Base-by-base conservation (phyloP, 2,797 vertebrate species). In the Orientallactaga sibirica region DNA sequence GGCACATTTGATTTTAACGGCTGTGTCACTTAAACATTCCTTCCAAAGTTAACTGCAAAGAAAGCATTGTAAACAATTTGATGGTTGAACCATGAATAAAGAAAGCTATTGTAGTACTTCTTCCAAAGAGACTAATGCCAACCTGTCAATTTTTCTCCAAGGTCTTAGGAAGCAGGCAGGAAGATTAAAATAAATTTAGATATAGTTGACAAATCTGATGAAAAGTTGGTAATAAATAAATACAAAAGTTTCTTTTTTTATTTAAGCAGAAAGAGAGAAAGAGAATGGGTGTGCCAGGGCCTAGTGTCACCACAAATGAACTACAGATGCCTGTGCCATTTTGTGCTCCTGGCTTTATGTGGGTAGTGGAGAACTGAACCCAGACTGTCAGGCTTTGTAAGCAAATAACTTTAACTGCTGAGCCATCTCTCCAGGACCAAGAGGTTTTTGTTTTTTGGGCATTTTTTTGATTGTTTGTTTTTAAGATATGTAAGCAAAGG, bases 1-100 rank as follows among this genome's bases (percentile, higher is more conserved):
- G 68, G 11, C 25, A 1, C 29, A 12, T 3, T 19, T 10, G 55
- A 89, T n/a, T 41, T 76, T 76, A n/a, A 86, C 8, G 11, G 25
- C 62, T 78, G 62, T 82, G 75, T 84, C 55, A 61, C 29, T 29
- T 75, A 66, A 93, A 41, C 37, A n/a, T 88, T 81, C 41, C 19
- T 88, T 41, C 73, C 84, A 91, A 89, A 91, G 29, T 0, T 61
- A 68, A 89, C 66, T 24, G 22, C n/a, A 92, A 11, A 93, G 16
- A 71, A 66, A 89, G 25, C 5, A 4, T 25, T 75, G 73, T 55
- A 29, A 83, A 67, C 66, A 48, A 80, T 43, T 1, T 84, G 67
- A 64, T 16, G 64, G 68, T 7, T n/a, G 20, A 88, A 29, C 29
- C 19, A 79, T 43, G 43, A 58, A 18, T 20, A 25, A 24, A 78